Evolutionary conservation across 2,797 vertebrate species (phyloP), one percentile per base, ranked within the genome.

Genomic region (Halcyon chelicuti): DNA sequence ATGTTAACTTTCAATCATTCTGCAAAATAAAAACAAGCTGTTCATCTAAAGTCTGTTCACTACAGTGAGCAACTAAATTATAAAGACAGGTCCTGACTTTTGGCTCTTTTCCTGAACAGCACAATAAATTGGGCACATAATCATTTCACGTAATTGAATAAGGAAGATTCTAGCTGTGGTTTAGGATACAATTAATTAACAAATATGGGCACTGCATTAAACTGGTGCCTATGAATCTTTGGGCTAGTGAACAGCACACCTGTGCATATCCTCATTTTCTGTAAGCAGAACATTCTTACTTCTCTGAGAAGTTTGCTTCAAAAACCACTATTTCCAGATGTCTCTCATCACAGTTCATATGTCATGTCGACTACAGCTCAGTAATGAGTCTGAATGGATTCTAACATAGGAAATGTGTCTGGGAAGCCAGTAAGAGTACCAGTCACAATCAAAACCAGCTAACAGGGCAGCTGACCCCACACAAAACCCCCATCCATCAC

Each of bases 101-200:
- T 49, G 76, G 67, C 67, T 66, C 60, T 68, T 72, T n/a, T 91
- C 65, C 72, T 51, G 42, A 94, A 51, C 5, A 61, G 46, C 10
- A 52, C 39, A 58, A 83, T 47, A 68, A 89, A 74, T 9, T 28
- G 5, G 22, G 58, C 26, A 68, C 26, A 51, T n/a, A 67, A 71
- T 71, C 37, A 57, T 54, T 70, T 54, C 37, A 46, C 5, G 4
- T 46, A 76, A 82, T 73, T 12, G 6, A 76, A 54, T 51, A 70
- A 46, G 33, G 70, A 81, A 63, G 31, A 81, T n/a, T 25, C 47
- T 49, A 63, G 47, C 46, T 80, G 42, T 62, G 37, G 52, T 71
- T 85, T 54, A 92, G 63, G 83, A 82, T 35, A 63, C 28, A 86
- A 79, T 78, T 92, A 91, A 63, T 35, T 68, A 94, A 78, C 14